Percentiles rank a stretch among this genome's conserved stretches.
Evolutionary conservation across 2,113 vertebrate species (phyloP).

Genomic region (Halcyon malimbica): DNA sequence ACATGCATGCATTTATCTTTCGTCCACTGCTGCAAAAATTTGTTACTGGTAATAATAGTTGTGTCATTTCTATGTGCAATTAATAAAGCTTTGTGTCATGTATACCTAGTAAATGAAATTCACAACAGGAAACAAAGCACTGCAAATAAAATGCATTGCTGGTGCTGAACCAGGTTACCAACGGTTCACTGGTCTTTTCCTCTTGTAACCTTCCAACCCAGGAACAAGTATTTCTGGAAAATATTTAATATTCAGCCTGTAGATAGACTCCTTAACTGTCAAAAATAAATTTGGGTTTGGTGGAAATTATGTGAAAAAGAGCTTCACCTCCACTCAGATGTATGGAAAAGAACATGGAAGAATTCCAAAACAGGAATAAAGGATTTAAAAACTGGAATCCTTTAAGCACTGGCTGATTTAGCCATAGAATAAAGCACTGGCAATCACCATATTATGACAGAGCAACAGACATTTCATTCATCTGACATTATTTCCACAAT

Average conservation of each 20-base stretch:
- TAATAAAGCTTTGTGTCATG: constrained; percentile 29
- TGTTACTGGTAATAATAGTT: constrained; percentile 38
- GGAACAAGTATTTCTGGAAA: neutral
- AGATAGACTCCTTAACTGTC: neutral
- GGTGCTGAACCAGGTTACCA: neutral
- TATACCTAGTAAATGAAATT: neutral
- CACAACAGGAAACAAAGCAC: constrained; percentile 38
- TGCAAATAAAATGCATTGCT: neutral
- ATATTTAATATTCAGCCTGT: neutral
- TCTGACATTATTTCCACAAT: neutral
- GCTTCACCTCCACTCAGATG: neutral
- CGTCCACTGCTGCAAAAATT: neutral
- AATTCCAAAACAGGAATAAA: neutral
- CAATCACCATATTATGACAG: neutral
- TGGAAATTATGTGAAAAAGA: neutral
- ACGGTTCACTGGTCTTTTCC: neutral
- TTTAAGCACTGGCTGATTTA: neutral
- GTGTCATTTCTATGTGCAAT: neutral
- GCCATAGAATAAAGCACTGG: neutral
- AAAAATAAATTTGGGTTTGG: neutral
- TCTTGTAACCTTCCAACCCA: neutral
- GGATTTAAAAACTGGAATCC: neutral
- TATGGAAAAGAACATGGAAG: neutral
- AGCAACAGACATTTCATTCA: neutral
- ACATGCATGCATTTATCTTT: neutral